Percentiles rank a stretch among this genome's conserved stretches.
phyloP scores from a whole-genome alignment of 2,797 vertebrate species.

The Catostomus latipinnis region DNA sequence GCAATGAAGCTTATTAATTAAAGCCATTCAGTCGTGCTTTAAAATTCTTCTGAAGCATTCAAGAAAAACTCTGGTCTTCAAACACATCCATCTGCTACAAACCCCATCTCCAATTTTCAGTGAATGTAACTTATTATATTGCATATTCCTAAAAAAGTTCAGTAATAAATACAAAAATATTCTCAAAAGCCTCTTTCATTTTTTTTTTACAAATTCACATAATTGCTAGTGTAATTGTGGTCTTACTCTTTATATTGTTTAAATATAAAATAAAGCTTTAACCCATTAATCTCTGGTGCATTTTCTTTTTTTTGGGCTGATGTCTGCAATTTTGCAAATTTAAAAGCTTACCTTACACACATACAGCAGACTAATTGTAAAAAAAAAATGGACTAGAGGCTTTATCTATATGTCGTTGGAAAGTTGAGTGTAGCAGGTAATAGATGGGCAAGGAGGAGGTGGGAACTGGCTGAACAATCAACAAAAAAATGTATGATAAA shows the following conservation, averaged over 20 bases:
- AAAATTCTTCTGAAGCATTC: conserved; percentile 62
- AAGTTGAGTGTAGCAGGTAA: too few relatives aligned
- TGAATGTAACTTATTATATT: conserved; percentile 39
- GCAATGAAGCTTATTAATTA: conserved; percentile 71
- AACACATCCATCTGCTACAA: conserved; percentile 65
- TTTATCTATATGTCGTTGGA: too few relatives aligned
- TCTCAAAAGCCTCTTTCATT: conserved; percentile 17
- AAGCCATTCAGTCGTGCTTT: conserved; percentile 62
- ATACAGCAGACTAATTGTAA: too few relatives aligned
- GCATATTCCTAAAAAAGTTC: conserved; percentile 41
- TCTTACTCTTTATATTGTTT: background rate
- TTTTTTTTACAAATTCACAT: background rate
- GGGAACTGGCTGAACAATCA: too few relatives aligned
- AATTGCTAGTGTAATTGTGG: conserved; percentile 12
- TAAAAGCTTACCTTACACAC: too few relatives aligned
- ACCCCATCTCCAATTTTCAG: conserved; percentile 34
- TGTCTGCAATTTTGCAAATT: too few relatives aligned
- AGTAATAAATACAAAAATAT: conserved; percentile 47
- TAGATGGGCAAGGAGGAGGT: too few relatives aligned
- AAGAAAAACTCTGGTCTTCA: conserved; percentile 58
- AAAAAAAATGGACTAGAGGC: too few relatives aligned
- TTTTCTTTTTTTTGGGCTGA: too few relatives aligned
- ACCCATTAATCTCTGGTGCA: too few relatives aligned
- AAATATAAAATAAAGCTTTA: background rate
- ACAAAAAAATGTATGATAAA: too few relatives aligned